A percentile compares a stretch with the other conserved stretches of the same genome.
Conservation (phyloP, 2,888 invertebrate genomes). For the Imbricaverruca yamaguchii region DNA sequence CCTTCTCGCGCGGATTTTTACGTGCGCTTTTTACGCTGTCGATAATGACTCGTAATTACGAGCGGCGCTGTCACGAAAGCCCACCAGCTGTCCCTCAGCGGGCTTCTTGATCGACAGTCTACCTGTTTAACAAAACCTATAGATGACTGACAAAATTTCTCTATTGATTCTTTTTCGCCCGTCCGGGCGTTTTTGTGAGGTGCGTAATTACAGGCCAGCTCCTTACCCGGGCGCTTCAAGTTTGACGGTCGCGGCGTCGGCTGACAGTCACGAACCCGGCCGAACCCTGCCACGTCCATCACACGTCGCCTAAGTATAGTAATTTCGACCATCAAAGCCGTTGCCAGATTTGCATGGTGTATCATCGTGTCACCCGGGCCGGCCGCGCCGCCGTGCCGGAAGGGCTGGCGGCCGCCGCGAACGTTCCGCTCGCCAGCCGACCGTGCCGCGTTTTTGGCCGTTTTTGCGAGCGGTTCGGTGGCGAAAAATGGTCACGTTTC, state of each 20-base stretch:
- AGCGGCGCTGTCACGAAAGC: conserved; percentile 6
- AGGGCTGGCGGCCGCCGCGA: not conserved
- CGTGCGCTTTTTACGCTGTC: not conserved
- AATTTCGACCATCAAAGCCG: conserved; percentile 17
- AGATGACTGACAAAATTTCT: conserved; percentile 22
- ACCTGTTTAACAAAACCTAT: conserved; percentile 22
- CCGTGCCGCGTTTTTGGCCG: not conserved
- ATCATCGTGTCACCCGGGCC: conserved; percentile 13
- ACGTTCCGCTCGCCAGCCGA: too few species aligned
- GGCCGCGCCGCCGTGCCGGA: not conserved
- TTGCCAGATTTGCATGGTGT: conserved; percentile 24
- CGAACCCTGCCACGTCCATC: not conserved
- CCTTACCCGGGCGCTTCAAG: not conserved
- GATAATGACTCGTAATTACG: conserved; percentile 11
- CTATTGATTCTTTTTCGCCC: conserved; percentile 19
- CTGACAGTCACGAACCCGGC: conserved; percentile 1
- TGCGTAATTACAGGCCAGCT: conserved; percentile 1
- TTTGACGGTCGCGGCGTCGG: not conserved
- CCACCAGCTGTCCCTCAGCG: not conserved
- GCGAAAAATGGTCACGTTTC: conserved; percentile 20
- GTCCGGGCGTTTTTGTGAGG: not conserved
- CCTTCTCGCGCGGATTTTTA: conserved; percentile 12
- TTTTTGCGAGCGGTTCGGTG: conserved; percentile 4
- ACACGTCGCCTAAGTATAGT: conserved; percentile 12
- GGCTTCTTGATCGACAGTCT: not conserved